These are phyloP conservation scores for Leptodirus hochenwartii DNA, from an alignment of 2,888 invertebrate genomes.

Conservation along the genomic window DNA sequence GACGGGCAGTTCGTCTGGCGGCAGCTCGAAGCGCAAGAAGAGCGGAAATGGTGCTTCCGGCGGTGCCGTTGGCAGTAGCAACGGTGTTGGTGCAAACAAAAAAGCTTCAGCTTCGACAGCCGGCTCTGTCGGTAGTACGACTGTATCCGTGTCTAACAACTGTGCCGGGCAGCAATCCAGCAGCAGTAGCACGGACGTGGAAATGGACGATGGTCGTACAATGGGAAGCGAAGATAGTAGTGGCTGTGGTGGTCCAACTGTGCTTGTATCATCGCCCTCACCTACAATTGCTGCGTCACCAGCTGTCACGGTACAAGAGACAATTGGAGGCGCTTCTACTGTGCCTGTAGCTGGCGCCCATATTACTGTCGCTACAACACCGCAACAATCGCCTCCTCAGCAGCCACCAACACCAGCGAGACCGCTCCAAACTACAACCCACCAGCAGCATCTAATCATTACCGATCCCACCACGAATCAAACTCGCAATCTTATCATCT, in stretches of 20 bases:
- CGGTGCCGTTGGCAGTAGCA: conserved; percentile 21
- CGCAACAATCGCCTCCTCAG: no score
- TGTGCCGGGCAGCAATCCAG: conserved; percentile 27
- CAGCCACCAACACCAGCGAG: no score
- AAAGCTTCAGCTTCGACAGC: no score
- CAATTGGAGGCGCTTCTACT: conserved; percentile 14
- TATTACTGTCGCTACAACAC: conserved; percentile 6
- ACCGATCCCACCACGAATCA: conserved; percentile 22
- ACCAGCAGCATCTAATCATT: conserved; percentile 22
- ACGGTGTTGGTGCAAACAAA: conserved; percentile 30
- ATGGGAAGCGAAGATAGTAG: conserved; percentile 64
- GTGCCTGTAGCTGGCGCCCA: conserved; percentile 16
- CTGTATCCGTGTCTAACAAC: no score
- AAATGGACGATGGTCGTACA: conserved; percentile 48
- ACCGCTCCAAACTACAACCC: no score
- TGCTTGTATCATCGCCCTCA: conserved; percentile 35
- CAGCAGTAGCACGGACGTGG: conserved; percentile 21
- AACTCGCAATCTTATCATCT: conserved; percentile 39
- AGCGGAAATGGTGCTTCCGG: conserved; percentile 15
- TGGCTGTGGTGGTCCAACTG: no score
- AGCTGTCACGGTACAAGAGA: conserved; percentile 15
- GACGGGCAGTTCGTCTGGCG: conserved; percentile 52
- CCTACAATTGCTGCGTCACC: conserved; percentile 25
- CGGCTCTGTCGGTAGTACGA: no score
- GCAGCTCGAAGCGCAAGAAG: conserved; percentile 39